A percentile compares a stretch with the other conserved stretches of the same genome.
These are phyloP conservation scores for Hydrotaea diabolus DNA, from an alignment of 2,888 invertebrate genomes.

Conservation along the genomic window DNA sequence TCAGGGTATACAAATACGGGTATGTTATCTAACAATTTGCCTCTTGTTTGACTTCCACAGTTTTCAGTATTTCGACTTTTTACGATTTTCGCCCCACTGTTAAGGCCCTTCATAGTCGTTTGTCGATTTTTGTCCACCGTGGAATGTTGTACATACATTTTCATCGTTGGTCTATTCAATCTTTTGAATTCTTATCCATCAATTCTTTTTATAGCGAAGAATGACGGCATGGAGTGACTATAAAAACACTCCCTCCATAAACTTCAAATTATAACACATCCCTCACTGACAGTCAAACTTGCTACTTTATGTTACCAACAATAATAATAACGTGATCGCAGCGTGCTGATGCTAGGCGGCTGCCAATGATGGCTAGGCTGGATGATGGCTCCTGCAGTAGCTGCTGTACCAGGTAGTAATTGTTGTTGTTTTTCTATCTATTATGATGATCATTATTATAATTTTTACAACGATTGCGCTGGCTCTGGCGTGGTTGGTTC, in stretches of 20 bases:
- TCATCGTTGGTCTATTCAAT: not conserved
- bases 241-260: slow-evolving; percentile 47
- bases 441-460: slow-evolving; percentile 59
- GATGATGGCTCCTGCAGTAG: slow-evolving; percentile 27
- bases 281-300: slow-evolving; percentile 46
- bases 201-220: not conserved
- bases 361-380: not conserved
- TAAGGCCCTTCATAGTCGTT: not conserved
- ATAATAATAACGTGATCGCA: slow-evolving; percentile 26
- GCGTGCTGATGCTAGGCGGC: not conserved
- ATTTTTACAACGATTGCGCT: slow-evolving; percentile 52
- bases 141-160: not conserved
- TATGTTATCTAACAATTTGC: too few species aligned
- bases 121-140: not conserved
- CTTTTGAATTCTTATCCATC: not conserved
- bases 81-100: not conserved
- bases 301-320: slow-evolving; percentile 54
- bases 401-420: slow-evolving; percentile 44
- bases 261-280: slow-evolving; percentile 49
- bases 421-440: slow-evolving; percentile 48
- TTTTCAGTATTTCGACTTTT: too few species aligned
- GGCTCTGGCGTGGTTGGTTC: slow-evolving; percentile 27
- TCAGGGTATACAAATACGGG: too few species aligned
- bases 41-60: too few species aligned
- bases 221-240: not conserved